Evolutionary conservation across 2,888 invertebrate genomes (phyloP).

Genomic region (Cantharis lateralis): DNA sequence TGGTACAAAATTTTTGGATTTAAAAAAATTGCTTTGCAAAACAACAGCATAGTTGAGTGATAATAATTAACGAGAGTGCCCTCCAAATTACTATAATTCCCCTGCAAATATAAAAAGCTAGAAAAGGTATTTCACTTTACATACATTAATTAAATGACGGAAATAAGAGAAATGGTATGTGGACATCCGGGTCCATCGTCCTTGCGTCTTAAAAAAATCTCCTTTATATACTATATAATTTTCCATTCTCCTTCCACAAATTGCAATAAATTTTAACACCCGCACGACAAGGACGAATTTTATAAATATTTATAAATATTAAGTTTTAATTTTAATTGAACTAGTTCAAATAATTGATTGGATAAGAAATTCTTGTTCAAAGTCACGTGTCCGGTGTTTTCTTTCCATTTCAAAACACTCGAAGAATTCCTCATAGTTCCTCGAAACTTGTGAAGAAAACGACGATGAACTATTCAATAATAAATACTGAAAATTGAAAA

Average conservation of each 20-base stretch:
- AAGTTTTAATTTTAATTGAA: constrained; percentile 19
- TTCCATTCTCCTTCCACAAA: constrained; percentile 20
- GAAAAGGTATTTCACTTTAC: background rate
- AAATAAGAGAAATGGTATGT: constrained; percentile 28
- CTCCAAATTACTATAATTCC: constrained; percentile 2
- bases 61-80: background rate
- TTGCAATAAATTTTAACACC: constrained; percentile 6
- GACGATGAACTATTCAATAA: background rate
- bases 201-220: constrained; percentile 26
- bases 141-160: constrained; percentile 26
- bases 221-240: constrained; percentile 8
- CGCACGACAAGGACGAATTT: constrained; percentile 23
- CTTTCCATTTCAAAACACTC: constrained; percentile 11
- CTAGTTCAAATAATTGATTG: constrained; percentile 20
- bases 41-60: background rate
- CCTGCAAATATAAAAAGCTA: background rate
- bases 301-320: background rate
- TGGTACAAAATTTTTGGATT: too few relatives aligned
- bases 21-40: background rate
- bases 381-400: constrained; percentile 29
- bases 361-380: constrained; percentile 10
- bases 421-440: background rate
- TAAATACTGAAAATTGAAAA: background rate
- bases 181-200: constrained; percentile 34
- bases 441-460: background rate